Evolutionary conservation across 2,113 vertebrate genomes (phyloP).

Genomic region (Larimichthys polyactis): DNA sequence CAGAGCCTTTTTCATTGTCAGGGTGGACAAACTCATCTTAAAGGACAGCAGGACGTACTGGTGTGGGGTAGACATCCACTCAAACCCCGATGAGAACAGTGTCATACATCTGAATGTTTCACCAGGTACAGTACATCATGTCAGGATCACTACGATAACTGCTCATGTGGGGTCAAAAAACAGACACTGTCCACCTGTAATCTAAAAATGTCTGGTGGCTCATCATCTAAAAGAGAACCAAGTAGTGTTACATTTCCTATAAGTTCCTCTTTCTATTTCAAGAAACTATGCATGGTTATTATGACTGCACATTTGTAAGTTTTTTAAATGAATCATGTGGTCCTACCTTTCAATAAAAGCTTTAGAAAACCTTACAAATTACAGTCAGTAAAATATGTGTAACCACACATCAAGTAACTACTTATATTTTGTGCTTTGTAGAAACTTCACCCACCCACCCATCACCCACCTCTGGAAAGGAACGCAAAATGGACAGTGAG

Average conservation of each 20-base stretch:
- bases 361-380: neutral
- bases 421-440: conserved; percentile 15
- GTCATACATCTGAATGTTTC: conserved; percentile 51
- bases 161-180: too few relatives aligned
- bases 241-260: neutral
- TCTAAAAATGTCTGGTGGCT: neutral
- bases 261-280: conserved; percentile 53
- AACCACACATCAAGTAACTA: neutral
- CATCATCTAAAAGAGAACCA: conserved; percentile 45
- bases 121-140: conserved; percentile 34
- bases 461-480: neutral
- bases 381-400: neutral
- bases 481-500: conserved; percentile 38
- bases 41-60: conserved; percentile 59
- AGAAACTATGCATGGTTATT: neutral
- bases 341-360: neutral
- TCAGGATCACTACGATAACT: neutral
- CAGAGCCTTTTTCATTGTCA: conserved; percentile 40
- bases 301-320: neutral
- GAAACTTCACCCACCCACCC: neutral
- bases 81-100: fast-evolving
- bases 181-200: neutral
- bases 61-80: conserved; percentile 48
- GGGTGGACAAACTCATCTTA: conserved; percentile 28
- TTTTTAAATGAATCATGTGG: neutral